These are phyloP conservation scores for Heliconius sara DNA, from an alignment of 2,888 invertebrate species.

Conservation along the genomic window DNA sequence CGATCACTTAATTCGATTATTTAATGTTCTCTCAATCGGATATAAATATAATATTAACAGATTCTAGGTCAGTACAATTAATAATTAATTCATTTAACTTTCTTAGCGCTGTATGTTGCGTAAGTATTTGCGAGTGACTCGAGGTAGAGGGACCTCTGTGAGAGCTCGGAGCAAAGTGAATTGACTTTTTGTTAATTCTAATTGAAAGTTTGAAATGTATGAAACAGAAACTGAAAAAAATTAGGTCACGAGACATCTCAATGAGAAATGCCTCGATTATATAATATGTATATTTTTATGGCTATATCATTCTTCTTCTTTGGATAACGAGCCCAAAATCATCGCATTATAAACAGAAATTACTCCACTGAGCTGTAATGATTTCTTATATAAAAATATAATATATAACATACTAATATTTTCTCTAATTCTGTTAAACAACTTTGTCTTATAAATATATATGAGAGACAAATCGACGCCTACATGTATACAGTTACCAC, in stretches of 20 bases:
- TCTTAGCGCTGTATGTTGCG: conserved; percentile 20
- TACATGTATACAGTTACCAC: not conserved
- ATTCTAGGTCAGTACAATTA: conserved; percentile 28
- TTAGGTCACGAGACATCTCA: no score
- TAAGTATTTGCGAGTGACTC: conserved; percentile 17
- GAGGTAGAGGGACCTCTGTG: not conserved
- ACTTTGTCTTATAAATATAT: not conserved
- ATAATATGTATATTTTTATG: no score
- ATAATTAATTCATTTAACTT: conserved; percentile 34
- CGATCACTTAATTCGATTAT: conserved; percentile 23
- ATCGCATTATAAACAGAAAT: no score
- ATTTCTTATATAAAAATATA: no score
- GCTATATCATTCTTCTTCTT: no score
- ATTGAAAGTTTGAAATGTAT: not conserved
- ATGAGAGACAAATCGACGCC: not conserved
- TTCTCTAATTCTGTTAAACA: not conserved
- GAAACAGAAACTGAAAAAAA: not conserved
- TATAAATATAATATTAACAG: conserved; percentile 12
- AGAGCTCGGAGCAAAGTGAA: not conserved
- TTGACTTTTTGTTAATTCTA: not conserved
- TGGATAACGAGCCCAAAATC: no score
- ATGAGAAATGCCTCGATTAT: no score
- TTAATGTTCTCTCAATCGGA: conserved; percentile 22
- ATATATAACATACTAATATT: not conserved
- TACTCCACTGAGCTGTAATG: no score